Evolutionary conservation across 2,797 vertebrate genomes (phyloP), one percentile per base, ranked within the genome.

Genomic region (Xenentodon cancila): DNA sequence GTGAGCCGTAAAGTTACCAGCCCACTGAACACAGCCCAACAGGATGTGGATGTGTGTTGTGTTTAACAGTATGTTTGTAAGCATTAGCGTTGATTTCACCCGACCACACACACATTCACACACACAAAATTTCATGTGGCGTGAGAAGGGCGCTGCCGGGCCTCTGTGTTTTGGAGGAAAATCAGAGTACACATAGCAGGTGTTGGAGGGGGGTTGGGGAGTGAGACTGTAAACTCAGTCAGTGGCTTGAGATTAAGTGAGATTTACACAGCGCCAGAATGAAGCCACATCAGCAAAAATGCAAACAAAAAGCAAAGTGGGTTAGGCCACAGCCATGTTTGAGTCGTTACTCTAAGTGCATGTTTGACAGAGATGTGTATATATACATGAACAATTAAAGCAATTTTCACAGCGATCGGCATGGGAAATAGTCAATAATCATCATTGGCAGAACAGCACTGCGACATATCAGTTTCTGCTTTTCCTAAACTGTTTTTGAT

Each of bases 81-180:
- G 44, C 63, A 44, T 77, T 47, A 63, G 67, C 40, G 65, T 67
- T 68, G 59, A 71, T 79, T 69, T 84, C 44, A 71, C 66, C 48
- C 51, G 13, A 62, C 42, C 48, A 61, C 53, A 66, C 65, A 73
- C 32, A 19, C 19, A 59, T 5, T 3, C 44, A 63, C 59, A 53
- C 43, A 71, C 53, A 73, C 59, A 51, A 22, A 68, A 81, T 71
- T 32, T 47, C 51, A 61, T 77, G 63, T 83, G 79, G 84, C 83
- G 85, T 91, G 88, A 91, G 89, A 90, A 89, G 80, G 75, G 57
- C 58, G 2, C 72, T 54, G 68, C 48, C 46, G 82, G 78, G 81
- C 68, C 75, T 20, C 63, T 37, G 48, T 51, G 60, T 81, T 71
- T 73, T 74, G 60, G 64, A 74, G 64, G 76, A 84, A 69, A 71